Percentiles rank a stretch among this genome's conserved stretches.
Evolutionary conservation across 2,888 invertebrate genomes (phyloP).

Genomic region (Coelinius sp.): DNA sequence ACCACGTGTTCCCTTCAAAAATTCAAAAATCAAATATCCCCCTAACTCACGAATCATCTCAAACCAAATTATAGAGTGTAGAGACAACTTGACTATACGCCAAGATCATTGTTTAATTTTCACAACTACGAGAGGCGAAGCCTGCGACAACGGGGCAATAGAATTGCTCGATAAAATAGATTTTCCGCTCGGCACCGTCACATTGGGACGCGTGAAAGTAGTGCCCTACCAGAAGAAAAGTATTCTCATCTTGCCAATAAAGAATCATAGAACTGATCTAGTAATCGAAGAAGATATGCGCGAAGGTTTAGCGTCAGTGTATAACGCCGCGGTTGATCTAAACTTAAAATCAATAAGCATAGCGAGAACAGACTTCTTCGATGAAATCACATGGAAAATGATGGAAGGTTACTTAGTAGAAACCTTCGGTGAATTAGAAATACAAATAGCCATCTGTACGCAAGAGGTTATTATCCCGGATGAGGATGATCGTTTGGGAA

Average conservation of each 20-base stretch:
- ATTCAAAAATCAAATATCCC: not conserved
- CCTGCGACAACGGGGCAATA: not conserved
- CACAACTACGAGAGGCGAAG: not conserved
- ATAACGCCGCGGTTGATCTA: constrained; percentile 8
- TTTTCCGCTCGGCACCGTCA: not conserved
- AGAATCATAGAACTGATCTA: not conserved
- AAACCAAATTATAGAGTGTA: not conserved
- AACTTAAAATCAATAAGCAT: constrained; percentile 16
- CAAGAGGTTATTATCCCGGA: not conserved
- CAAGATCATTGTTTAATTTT: not conserved
- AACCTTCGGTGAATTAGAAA: not conserved
- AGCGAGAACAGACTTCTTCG: constrained; percentile 17
- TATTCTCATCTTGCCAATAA: constrained; percentile 14
- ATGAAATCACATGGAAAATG: constrained; percentile 22
- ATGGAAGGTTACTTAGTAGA: not conserved
- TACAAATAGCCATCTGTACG: constrained; percentile 33
- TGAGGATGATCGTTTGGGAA: not conserved
- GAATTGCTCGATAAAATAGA: not conserved
- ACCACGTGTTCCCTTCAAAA: not conserved
- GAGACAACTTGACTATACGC: not conserved
- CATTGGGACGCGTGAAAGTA: not conserved
- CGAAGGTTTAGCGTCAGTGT: constrained; percentile 8
- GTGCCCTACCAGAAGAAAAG: not conserved
- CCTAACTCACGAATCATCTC: not conserved
- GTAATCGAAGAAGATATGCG: not conserved